Percentiles rank a stretch among this genome's conserved stretches.
Conservation (phyloP, 1,140 invertebrate genomes). For the Drosophila gunungcola region DNA sequence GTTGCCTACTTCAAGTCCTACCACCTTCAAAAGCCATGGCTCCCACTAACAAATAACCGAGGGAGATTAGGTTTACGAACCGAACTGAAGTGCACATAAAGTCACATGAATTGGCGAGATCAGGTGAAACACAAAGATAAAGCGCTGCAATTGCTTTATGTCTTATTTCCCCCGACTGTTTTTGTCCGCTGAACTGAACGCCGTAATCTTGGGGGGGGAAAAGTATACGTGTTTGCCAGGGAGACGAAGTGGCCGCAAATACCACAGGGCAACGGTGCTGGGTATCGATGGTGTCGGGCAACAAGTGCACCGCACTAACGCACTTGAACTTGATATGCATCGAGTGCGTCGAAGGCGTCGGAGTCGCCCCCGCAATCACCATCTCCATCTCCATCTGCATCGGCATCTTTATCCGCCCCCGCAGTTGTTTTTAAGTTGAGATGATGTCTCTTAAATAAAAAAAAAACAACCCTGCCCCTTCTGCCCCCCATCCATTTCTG, state of each 20-base stretch:
- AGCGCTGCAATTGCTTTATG: slow-evolving; percentile 1
- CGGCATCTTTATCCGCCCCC: slow-evolving; percentile 18
- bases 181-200: background rate
- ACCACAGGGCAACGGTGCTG: slow-evolving; percentile 18
- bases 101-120: slow-evolving; percentile 44
- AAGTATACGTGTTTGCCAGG: slow-evolving; percentile 22
- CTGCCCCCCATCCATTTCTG: slow-evolving; percentile 10
- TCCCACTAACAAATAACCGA: too few relatives aligned
- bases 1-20: too few relatives aligned
- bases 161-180: too few relatives aligned
- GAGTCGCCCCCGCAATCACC: slow-evolving; percentile 8
- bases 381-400: background rate
- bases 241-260: slow-evolving; percentile 7
- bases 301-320: slow-evolving; percentile 46
- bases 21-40: background rate
- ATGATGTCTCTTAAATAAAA: background rate
- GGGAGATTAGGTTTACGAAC: slow-evolving; percentile 1
- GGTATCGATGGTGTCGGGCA: slow-evolving; percentile 14
- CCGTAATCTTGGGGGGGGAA: slow-evolving; percentile 28
- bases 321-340: slow-evolving; percentile 68
- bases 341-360: slow-evolving; percentile 5
- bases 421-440: background rate
- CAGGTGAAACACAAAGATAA: slow-evolving; percentile 34
- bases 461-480: background rate
- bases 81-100: slow-evolving; percentile 3